These are phyloP conservation scores for Diarsia brunnea DNA, from an alignment of 2,888 invertebrate genomes.

Conservation along the genomic window DNA sequence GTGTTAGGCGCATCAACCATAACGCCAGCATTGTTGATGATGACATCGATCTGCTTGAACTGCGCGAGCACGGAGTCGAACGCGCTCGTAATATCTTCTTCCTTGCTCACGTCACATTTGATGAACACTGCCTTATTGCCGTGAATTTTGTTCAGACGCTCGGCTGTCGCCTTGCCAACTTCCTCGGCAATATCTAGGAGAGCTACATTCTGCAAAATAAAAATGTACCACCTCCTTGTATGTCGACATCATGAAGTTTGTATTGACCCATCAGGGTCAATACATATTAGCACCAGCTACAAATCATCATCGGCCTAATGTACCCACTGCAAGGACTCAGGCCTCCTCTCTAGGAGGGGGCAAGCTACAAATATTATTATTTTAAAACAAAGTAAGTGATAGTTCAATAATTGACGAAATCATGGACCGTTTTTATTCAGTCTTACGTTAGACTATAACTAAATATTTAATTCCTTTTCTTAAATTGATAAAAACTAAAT, in stretches of 20 bases:
- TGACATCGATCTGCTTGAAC: constrained; percentile 73
- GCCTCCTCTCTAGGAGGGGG: no score
- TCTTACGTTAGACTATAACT: no score
- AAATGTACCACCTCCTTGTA: not conserved
- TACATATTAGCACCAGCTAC: no score
- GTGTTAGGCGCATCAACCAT: constrained; percentile 72
- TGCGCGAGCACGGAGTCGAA: constrained; percentile 70
- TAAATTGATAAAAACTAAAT: no score
- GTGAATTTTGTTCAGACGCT: constrained; percentile 68
- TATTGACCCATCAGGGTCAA: no score
- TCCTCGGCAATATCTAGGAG: constrained; percentile 74
- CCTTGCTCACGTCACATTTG: constrained; percentile 76
- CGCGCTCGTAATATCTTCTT: constrained; percentile 68
- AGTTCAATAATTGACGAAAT: no score
- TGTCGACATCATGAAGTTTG: not conserved
- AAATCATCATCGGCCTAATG: no score
- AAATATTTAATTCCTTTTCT: no score
- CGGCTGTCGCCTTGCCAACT: constrained; percentile 67
- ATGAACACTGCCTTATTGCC: constrained; percentile 71
- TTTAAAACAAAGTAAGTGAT: no score
- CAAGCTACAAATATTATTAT: no score
- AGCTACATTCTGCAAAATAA: constrained; percentile 64
- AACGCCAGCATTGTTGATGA: constrained; percentile 80
- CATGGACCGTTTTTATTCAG: no score
- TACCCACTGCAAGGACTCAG: no score